Conservation (phyloP, 2,888 invertebrate species). For the Clostera curtula region DNA sequence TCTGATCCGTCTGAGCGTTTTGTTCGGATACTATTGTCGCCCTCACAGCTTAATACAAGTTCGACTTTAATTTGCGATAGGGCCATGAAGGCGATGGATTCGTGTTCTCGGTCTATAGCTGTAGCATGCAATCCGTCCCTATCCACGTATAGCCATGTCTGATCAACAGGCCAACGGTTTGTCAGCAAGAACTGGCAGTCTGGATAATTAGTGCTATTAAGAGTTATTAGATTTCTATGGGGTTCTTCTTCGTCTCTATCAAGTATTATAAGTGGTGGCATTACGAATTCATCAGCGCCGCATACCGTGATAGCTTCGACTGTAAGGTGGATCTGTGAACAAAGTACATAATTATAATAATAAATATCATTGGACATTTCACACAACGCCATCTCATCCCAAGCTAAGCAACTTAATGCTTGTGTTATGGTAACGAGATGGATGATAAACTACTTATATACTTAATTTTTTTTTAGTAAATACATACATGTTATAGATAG, state of each 20-base stretch:
- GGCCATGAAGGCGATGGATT: conserved; percentile 60
- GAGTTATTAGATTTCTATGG: conserved; percentile 39
- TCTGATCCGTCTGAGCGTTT: conserved; percentile 40
- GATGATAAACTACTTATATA: no score
- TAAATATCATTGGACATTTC: no score
- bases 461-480: no score
- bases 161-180: conserved; percentile 53
- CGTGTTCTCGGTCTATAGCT: conserved; percentile 60
- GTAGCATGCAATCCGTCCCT: conserved; percentile 45
- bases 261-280: conserved; percentile 50
- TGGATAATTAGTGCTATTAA: conserved; percentile 29
- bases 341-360: no score
- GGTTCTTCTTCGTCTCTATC: conserved; percentile 56
- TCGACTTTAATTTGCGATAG: conserved; percentile 66
- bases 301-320: conserved; percentile 38
- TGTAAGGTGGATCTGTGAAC: conserved; percentile 44
- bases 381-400: no score
- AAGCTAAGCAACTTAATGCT: no score
- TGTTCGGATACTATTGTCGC: conserved; percentile 24
- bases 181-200: conserved; percentile 47
- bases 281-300: conserved; percentile 29
- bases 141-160: conserved; percentile 57
- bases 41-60: conserved; percentile 44
- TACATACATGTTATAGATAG: no score
- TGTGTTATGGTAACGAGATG: no score